These are phyloP conservation scores for Alloscopus bannaensis DNA, from an alignment of 2,888 invertebrate species.

Conservation along the genomic window DNA sequence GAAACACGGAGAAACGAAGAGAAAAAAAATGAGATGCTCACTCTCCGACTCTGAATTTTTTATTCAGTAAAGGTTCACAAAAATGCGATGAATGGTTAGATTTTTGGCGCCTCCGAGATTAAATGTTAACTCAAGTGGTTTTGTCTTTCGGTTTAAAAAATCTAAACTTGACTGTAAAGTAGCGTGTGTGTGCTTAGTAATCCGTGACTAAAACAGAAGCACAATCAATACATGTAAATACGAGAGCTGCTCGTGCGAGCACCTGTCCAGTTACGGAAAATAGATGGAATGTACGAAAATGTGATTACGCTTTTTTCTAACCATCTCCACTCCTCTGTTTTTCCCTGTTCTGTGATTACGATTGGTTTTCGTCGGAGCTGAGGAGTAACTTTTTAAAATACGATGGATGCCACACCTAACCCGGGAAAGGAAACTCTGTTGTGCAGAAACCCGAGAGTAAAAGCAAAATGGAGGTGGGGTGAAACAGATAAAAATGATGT, in stretches of 20 bases:
- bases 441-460: slow-evolving; percentile 31
- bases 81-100: slow-evolving; percentile 21
- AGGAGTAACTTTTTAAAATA: slow-evolving; percentile 62
- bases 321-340: slow-evolving; percentile 36
- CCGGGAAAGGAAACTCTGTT: slow-evolving; percentile 72
- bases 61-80: too few relatives aligned
- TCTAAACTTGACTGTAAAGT: slow-evolving; percentile 24
- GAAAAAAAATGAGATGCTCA: too few relatives aligned
- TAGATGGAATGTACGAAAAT: slow-evolving; percentile 31
- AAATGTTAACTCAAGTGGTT: slow-evolving; percentile 51
- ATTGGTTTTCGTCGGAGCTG: slow-evolving; percentile 34
- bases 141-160: slow-evolving; percentile 28
- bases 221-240: background rate
- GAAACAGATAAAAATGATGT: slow-evolving; percentile 49
- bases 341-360: slow-evolving; percentile 46
- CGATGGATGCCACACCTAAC: slow-evolving; percentile 60
- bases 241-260: background rate
- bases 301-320: slow-evolving; percentile 48
- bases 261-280: slow-evolving; percentile 23
- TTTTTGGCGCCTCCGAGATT: slow-evolving; percentile 45
- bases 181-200: too few relatives aligned
- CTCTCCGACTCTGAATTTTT: too few relatives aligned
- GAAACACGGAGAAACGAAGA: background rate
- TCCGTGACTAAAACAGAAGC: too few relatives aligned
- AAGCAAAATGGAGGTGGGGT: slow-evolving; percentile 32